These are phyloP conservation scores for Mechanitis mazaeus DNA, from an alignment of 2,888 invertebrate genomes.

Conservation along the genomic window DNA sequence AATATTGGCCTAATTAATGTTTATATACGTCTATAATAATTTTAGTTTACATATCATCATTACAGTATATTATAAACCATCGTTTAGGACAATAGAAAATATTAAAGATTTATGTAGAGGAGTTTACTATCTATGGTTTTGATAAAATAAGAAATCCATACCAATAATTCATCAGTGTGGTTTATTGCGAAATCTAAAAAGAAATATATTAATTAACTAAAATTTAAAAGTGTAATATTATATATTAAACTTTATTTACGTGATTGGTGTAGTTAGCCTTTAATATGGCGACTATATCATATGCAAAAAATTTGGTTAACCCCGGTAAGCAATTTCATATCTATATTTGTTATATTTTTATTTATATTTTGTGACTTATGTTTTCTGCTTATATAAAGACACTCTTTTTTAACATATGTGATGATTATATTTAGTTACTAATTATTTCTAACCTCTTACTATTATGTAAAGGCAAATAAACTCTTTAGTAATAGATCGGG, in stretches of 20 bases:
- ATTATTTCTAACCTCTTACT: conserved; percentile 24
- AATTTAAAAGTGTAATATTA: background rate
- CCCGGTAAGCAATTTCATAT: conserved; percentile 49
- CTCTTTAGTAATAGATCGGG: background rate
- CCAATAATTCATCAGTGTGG: conserved; percentile 1
- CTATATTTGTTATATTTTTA: conserved; percentile 12
- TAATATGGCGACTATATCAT: conserved; percentile 64
- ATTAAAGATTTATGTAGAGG: background rate
- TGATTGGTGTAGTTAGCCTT: conserved; percentile 33
- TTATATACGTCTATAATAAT: no score
- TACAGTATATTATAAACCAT: no score
- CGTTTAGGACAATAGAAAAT: no score
- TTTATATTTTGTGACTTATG: background rate
- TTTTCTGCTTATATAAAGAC: background rate
- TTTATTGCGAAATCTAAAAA: background rate
- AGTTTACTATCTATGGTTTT: background rate
- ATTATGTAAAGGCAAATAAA: conserved; percentile 50
- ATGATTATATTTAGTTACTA: background rate
- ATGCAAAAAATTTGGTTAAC: conserved; percentile 72
- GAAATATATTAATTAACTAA: conserved; percentile 6
- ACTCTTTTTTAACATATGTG: no score
- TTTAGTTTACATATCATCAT: no score
- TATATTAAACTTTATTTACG: background rate
- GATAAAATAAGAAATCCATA: conserved; percentile 5
- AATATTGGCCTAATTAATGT: no score